Evolutionary conservation across 2,888 invertebrate species (phyloP), one percentile per base, ranked within the genome.

Genomic region (Eudasyphora cyanicolor): DNA sequence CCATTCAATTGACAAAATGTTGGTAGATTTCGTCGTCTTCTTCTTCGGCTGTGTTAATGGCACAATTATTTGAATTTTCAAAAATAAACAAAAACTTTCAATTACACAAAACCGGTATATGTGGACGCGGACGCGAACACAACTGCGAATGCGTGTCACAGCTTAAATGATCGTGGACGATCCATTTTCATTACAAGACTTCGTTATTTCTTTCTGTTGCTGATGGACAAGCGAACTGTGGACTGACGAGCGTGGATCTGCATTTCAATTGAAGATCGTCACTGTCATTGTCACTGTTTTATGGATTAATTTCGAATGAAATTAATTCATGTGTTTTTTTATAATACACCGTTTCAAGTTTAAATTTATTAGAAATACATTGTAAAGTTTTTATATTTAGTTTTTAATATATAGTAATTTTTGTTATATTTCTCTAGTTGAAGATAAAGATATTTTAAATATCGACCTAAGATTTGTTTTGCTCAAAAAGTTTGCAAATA

Each of bases 221-320:
- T 27, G 57, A 24, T 27, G 57, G 14, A 45, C 45, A 45, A 45
- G 38, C 38, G 38, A n/a, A n/a, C n/a, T n/a, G n/a, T n/a, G n/a
- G n/a, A n/a, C 5, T 14, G 10, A 45, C 45, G 60, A 42, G 42
- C 67, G 42, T 67, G 67, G 38, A 67, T 38, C 67, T 38, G 67
- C 38, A 67, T 67, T 21, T 24, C 42, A 42, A 67, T 67, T 67
- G 67, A 42, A 42, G 42, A 24, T 67, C 38, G 35, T 67, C 38
- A 32, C 24, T 38, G 64, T 38, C 38, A 24, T 57, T 57, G 57
- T 27, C n/a, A 27, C 27, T 7, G 29, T n/a, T 60, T 64, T 42
- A 4, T 24, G 42, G 42, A 67, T 67, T 67, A 21, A 67, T 67
- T 67, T 38, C 67, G 35, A n/a, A 35, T 38, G 17, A 38, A 64